phyloP scores from a whole-genome alignment of 1,140 invertebrate species.

The Trachelipus rathkii region DNA sequence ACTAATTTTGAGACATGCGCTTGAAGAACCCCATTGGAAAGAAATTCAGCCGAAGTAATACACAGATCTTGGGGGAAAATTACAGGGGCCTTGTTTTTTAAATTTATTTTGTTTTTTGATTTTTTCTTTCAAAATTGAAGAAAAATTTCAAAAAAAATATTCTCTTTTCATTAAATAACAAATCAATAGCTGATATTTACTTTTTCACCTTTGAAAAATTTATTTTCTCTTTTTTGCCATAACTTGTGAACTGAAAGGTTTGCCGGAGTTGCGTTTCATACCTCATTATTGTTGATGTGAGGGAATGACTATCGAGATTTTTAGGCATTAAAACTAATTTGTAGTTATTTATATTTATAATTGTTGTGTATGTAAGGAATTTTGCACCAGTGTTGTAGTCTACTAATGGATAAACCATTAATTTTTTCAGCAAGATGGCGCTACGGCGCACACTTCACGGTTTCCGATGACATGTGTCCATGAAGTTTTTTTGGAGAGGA shows the following conservation, averaged over 20 bases:
- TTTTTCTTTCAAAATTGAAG: not conserved
- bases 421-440: too few species aligned
- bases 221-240: conserved; percentile 1
- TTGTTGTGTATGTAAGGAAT: conserved; percentile 2
- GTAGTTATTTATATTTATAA: not conserved
- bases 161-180: not conserved
- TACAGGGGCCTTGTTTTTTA: not conserved
- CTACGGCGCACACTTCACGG: too few species aligned
- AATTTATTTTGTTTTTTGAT: not conserved
- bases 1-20: conserved; percentile 6
- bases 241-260: conserved; percentile 7
- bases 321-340: not conserved
- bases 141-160: not conserved
- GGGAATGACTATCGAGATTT: not conserved
- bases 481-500: too few species aligned
- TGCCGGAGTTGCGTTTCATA: conserved; percentile 1
- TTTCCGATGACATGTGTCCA: too few species aligned
- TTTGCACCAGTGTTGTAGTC: not conserved
- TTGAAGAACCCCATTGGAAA: not conserved
- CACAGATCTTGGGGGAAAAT: not conserved
- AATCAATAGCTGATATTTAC: not conserved
- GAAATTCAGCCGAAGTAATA: not conserved
- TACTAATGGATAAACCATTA: conserved; percentile 12
- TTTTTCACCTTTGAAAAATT: not conserved
- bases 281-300: conserved; percentile 2